Evolutionary conservation across 2,888 invertebrate genomes (phyloP).

Genomic region (Ellobium chinense): DNA sequence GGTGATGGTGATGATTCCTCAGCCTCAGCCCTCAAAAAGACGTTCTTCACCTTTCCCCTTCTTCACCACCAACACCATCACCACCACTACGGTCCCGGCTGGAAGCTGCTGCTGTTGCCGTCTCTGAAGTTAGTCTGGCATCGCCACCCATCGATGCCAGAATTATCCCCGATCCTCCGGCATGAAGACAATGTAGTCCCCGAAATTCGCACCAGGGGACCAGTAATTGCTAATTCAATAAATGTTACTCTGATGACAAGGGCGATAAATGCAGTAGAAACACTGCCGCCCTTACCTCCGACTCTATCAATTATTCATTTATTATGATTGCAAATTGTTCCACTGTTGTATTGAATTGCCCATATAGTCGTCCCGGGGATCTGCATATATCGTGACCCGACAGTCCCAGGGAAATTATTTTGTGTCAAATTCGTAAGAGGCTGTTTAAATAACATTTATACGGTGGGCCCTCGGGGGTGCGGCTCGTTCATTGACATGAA

Average conservation of each 20-base stretch:
- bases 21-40: too few relatives aligned
- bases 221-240: constrained; percentile 50
- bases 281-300: constrained; percentile 11
- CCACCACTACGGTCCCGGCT: too few relatives aligned
- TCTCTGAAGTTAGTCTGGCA: too few relatives aligned
- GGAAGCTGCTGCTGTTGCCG: too few relatives aligned
- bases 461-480: background rate
- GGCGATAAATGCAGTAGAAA: constrained; percentile 48
- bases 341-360: background rate
- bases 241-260: constrained; percentile 44
- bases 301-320: constrained; percentile 51
- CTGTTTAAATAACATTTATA: constrained; percentile 44
- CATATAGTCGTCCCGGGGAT: background rate
- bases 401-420: constrained; percentile 10
- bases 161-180: background rate
- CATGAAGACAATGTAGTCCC: background rate
- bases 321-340: constrained; percentile 30
- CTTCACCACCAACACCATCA: too few relatives aligned
- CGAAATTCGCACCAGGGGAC: background rate
- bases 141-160: too few relatives aligned
- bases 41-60: too few relatives aligned
- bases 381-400: constrained; percentile 37
- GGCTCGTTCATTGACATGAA: constrained; percentile 37
- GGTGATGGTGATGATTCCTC: too few relatives aligned
- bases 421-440: constrained; percentile 7